Conservation (phyloP, 2,113 vertebrate genomes). For the Dinomys branickii region DNA sequence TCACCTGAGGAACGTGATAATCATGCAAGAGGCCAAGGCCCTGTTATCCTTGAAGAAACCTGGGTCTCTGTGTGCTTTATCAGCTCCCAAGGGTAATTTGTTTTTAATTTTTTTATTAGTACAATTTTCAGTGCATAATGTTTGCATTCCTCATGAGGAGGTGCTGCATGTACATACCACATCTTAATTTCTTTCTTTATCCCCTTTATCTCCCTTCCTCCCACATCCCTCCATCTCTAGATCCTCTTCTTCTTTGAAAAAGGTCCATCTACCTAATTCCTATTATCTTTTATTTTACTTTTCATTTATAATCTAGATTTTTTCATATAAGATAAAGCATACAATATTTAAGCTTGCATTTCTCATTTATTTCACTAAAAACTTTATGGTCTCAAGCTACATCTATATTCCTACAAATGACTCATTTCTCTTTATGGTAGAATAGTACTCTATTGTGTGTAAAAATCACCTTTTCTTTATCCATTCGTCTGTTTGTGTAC, state of each 20-base stretch:
- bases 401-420: not conserved
- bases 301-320: not conserved
- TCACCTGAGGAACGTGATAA: not conserved
- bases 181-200: not conserved
- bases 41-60: not conserved
- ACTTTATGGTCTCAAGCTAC: not conserved
- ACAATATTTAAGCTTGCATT: not conserved
- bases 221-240: not conserved
- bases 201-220: not conserved
- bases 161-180: not conserved
- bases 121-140: not conserved
- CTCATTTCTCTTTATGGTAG: not conserved
- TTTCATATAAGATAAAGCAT: not conserved
- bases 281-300: not conserved
- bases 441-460: not conserved
- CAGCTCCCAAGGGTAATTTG: not conserved
- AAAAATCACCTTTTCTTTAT: not conserved
- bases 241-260: not conserved
- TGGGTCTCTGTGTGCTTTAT: not conserved
- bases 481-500: not conserved
- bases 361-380: not conserved
- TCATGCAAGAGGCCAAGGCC: rapidly evolving
- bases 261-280: not conserved
- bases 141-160: not conserved
- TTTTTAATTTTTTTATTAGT: not conserved